phyloP scores from a whole-genome alignment of 2,113 vertebrate genomes.

The Callospermophilus lateralis region DNA sequence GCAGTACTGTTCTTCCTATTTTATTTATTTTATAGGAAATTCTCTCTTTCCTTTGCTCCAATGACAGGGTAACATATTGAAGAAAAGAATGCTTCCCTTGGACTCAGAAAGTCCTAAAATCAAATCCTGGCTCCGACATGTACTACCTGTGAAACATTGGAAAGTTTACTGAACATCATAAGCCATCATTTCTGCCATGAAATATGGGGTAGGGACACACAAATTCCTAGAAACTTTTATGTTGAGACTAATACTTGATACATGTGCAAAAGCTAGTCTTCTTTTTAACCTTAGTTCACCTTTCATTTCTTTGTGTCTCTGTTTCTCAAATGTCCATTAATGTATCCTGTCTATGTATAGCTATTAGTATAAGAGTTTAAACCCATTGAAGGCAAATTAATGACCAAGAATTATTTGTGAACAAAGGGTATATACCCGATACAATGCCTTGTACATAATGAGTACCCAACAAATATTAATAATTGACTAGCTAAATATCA shows the following conservation, averaged over 20 bases:
- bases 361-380: background rate
- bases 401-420: background rate
- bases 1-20: background rate
- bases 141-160: background rate
- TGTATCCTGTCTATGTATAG: background rate
- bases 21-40: conserved; percentile 34
- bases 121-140: background rate
- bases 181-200: background rate
- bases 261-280: background rate
- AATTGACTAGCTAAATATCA: background rate
- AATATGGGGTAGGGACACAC: background rate
- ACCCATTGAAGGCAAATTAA: background rate
- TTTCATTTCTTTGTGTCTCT: background rate
- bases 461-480: background rate
- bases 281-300: background rate
- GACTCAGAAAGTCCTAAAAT: background rate
- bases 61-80: background rate
- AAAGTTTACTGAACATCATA: background rate
- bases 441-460: background rate
- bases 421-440: background rate
- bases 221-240: background rate
- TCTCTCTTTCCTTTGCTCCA: background rate
- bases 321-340: background rate
- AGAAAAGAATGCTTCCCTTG: background rate
- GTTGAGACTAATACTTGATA: background rate